Evolutionary conservation across 2,888 invertebrate species (phyloP), one percentile per base, ranked within the genome.

Genomic region (Apodemia mormo): DNA sequence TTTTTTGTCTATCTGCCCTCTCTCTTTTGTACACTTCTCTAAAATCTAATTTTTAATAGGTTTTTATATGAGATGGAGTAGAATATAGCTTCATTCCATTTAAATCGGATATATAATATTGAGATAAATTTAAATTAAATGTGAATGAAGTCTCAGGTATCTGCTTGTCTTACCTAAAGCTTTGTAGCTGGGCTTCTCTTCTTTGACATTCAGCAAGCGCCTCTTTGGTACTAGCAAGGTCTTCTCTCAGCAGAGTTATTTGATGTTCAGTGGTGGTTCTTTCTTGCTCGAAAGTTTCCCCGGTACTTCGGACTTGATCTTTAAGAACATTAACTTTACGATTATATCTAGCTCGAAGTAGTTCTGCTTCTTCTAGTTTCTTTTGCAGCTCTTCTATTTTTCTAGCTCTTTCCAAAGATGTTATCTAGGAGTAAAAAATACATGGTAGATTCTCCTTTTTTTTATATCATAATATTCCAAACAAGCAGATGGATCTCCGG

Each of bases 331-430:
- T 94, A 29, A 96, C 94, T 87, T 96, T 96, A 72, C 96, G 94
- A 80, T 95, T 95, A 86, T 96, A 96, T 58, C 96, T 94, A 1
- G 96, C 95, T 68, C 97, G 94, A 45, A 97, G 89, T 77, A 96
- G 94, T 81, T 98, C 97, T 61, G 97, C 95, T 82, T 97, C 97
- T 64, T 97, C 96, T 40, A 97, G 86, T 75, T 96, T 95, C 82
- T 96, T 96, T 76, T 97, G 96, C 2, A 97, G 89, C 73, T 97
- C 97, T 81, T 97, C 97, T 69, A 97, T 95, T 88, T 97, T 97
- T 40, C 97, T 94, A 1, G 96, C 97, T 45, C 97, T 94, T 84
- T 98, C 97, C 78, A 97, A 82, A 0, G 97, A 96, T 29, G 97
- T 96, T 79, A 97, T 97, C 97, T 97, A 84, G 43, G 45, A 5